Percentiles rank a stretch among this genome's conserved stretches.
Conservation (phyloP, 2,888 invertebrate species). For the Taenaris catops region DNA sequence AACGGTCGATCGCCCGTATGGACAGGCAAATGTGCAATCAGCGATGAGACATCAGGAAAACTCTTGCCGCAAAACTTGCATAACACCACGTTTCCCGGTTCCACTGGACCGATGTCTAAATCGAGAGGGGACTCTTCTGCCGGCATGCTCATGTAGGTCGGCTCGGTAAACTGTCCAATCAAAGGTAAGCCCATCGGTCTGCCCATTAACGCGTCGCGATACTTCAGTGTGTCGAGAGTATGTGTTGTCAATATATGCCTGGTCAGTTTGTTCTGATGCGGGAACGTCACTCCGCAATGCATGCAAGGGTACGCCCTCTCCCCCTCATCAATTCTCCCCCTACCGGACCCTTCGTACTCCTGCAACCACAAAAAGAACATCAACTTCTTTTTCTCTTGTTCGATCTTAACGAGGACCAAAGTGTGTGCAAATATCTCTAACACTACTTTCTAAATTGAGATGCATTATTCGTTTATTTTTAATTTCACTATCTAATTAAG, state of each 20-base stretch:
- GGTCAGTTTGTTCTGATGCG: constrained; percentile 94
- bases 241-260: constrained; percentile 94
- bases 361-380: constrained; percentile 93
- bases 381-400: constrained; percentile 89
- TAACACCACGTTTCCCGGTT: constrained; percentile 88
- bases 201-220: constrained; percentile 83
- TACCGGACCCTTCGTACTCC: constrained; percentile 89
- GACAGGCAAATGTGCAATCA: constrained; percentile 92
- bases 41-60: constrained; percentile 93
- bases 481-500: constrained; percentile 78
- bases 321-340: constrained; percentile 71
- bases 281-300: constrained; percentile 94
- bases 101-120: constrained; percentile 77
- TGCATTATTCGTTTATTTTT: constrained; percentile 67
- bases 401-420: constrained; percentile 59
- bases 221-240: constrained; percentile 92
- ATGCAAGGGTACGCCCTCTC: constrained; percentile 87
- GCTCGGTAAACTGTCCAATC: constrained; percentile 70
- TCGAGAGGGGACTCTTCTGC: constrained; percentile 82
- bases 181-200: constrained; percentile 57
- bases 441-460: constrained; percentile 77
- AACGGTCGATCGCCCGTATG: constrained; percentile 95
- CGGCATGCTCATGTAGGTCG: constrained; percentile 66
- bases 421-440: constrained; percentile 75
- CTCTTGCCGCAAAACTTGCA: constrained; percentile 97